Evolutionary conservation across 2,113 vertebrate genomes (phyloP), one percentile per base, ranked within the genome.

Genomic region (Chitala chitala): DNA sequence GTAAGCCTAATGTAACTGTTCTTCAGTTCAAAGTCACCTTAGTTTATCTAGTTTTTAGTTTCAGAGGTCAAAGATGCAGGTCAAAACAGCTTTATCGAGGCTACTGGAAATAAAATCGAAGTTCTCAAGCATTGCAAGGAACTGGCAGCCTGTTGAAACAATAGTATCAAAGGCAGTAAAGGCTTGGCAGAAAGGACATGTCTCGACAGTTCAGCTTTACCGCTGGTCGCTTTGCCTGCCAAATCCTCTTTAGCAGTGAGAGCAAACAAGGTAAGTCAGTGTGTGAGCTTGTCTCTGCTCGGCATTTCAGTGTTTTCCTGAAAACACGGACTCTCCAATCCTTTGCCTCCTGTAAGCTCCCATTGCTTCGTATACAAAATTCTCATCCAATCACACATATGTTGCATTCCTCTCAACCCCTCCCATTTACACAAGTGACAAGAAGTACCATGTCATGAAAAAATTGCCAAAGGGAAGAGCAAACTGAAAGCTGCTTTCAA

Each of bases 211-310:
- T 29, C 71, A 17, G 26, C 46, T 38, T 63, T 51, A 42, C 44
- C 20, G 44, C 40, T 5, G 29, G 10, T 10, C 17, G 29, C 56
- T 48, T 73, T 48, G 12, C 15, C 44, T 36, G 42, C 44, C n/a
- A 64, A 50, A 51, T 64, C 40, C 29, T 53, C 29, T 73, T 63
- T 33, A 31, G 42, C 22, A 73, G 72, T 36, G 42, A 72, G 54
- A 58, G 54, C 15, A 17, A 59, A 33, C 22, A 44, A 63, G 26
- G 44, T 26, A 63, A 40, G 58, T 50, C 15, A 56, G 55, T 8
- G 22, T 63, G 71, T 73, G 8, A 63, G 44, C 72, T 48, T 51
- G 29, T 24, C 42, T 31, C 44, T 6, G 33, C 26, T 5, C 17
- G 1, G 15, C 29, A 7, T 40, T 38, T 46, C 29, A 3, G 46